These are phyloP conservation scores for Ptilorrhoa leucosticta DNA, from an alignment of 2,113 vertebrate genomes.

Conservation along the genomic window DNA sequence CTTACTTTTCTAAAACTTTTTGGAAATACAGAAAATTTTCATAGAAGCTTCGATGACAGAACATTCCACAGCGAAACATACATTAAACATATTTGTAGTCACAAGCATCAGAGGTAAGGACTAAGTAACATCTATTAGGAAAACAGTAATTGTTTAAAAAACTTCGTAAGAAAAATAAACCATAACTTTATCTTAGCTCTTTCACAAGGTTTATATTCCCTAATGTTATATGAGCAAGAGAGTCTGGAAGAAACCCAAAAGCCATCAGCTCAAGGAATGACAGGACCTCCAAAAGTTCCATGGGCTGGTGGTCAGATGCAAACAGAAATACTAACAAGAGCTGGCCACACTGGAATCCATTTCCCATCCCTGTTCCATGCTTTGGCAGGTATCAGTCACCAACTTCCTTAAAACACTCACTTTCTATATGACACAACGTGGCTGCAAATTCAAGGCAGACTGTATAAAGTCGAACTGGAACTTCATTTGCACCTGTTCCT, in stretches of 20 bases:
- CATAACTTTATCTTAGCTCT: background rate
- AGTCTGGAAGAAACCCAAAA: constrained; percentile 54
- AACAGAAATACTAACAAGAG: constrained; percentile 53
- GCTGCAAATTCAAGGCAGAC: constrained; percentile 41
- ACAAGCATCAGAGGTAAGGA: constrained; percentile 1
- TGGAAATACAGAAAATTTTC: background rate
- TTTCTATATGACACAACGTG: background rate
- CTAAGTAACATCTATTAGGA: background rate
- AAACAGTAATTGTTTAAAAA: background rate
- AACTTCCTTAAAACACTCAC: constrained; percentile 12
- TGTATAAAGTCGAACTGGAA: background rate
- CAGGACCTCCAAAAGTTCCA: constrained; percentile 63
- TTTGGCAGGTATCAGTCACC: background rate
- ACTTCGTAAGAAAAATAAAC: background rate
- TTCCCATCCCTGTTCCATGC: background rate
- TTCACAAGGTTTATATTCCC: background rate
- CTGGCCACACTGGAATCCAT: background rate
- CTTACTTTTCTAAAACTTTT: constrained; percentile 6
- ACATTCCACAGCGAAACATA: background rate
- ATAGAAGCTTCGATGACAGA: background rate
- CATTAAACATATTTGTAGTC: background rate
- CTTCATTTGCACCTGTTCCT: constrained; percentile 71
- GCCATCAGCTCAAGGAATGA: constrained; percentile 33
- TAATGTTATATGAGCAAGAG: background rate
- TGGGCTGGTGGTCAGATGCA: constrained; percentile 45